A percentile compares a stretch with the other conserved stretches of the same genome.
Evolutionary conservation across 1,140 invertebrate genomes (phyloP).

Genomic region (Zaprionus camerounensis): DNA sequence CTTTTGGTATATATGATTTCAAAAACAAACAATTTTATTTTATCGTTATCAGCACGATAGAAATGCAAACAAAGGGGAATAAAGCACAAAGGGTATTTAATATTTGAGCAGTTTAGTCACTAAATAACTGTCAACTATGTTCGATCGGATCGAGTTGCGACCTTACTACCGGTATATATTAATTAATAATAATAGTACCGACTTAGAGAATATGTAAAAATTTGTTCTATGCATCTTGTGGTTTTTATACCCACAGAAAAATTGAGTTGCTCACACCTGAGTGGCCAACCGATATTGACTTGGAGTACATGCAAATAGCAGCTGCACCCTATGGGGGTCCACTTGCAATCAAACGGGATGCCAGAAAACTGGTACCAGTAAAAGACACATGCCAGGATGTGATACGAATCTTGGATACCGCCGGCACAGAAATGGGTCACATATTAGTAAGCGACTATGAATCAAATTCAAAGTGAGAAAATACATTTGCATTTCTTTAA

Average conservation of each 20-base stretch:
- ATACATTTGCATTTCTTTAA: conserved; percentile 84
- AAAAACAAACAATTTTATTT: too few relatives aligned
- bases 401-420: conserved; percentile 95
- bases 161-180: conserved; percentile 75
- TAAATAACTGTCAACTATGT: too few relatives aligned
- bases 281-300: conserved; percentile 92
- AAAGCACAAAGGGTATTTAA: conserved; percentile 33
- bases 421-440: conserved; percentile 91
- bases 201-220: not conserved
- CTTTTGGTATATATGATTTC: too few relatives aligned
- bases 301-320: conserved; percentile 91
- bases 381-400: conserved; percentile 89
- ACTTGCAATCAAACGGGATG: conserved; percentile 92
- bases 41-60: not conserved
- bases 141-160: too few relatives aligned
- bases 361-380: conserved; percentile 91
- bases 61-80: conserved; percentile 18
- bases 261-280: conserved; percentile 94
- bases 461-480: not conserved
- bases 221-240: conserved; percentile 16
- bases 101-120: conserved; percentile 6
- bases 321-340: conserved; percentile 95
- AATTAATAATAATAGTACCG: not conserved
- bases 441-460: conserved; percentile 88
- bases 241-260: conserved; percentile 88